Conservation (phyloP, 2,888 invertebrate species). For the Melangyna quadrimaculata region DNA sequence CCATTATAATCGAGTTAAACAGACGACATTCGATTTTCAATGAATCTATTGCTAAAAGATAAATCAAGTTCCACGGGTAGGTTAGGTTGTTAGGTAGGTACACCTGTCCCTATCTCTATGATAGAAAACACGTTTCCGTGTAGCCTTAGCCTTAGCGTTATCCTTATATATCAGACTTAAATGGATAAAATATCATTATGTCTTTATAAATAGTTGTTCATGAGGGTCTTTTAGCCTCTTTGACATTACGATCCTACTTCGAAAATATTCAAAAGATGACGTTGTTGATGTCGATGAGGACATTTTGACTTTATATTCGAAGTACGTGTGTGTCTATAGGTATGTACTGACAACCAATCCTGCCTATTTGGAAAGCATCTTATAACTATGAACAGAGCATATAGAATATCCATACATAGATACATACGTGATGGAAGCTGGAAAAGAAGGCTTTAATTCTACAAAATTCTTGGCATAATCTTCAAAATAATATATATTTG, state of each 20-base stretch:
- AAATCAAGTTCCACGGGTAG: conserved; percentile 14
- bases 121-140: not conserved
- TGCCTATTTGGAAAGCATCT: not conserved
- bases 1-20: conserved; percentile 5
- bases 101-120: no score
- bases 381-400: not conserved
- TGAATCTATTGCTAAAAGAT: conserved; percentile 10
- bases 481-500: not conserved
- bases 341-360: not conserved
- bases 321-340: not conserved
- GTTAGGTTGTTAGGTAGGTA: not conserved
- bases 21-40: conserved; percentile 23
- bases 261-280: conserved; percentile 27
- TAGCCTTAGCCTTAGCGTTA: not conserved
- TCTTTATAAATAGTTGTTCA: conserved; percentile 1
- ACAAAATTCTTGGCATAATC: conserved; percentile 6
- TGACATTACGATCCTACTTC: not conserved
- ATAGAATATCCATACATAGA: no score
- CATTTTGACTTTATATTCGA: conserved; percentile 10
- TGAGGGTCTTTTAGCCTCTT: not conserved
- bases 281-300: conserved; percentile 2
- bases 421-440: conserved; percentile 2
- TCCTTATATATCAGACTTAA: not conserved
- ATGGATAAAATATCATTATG: conserved; percentile 17
- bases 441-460: conserved; percentile 10